phyloP scores from a whole-genome alignment of 2,113 vertebrate species.

The Arenaria interpres region DNA sequence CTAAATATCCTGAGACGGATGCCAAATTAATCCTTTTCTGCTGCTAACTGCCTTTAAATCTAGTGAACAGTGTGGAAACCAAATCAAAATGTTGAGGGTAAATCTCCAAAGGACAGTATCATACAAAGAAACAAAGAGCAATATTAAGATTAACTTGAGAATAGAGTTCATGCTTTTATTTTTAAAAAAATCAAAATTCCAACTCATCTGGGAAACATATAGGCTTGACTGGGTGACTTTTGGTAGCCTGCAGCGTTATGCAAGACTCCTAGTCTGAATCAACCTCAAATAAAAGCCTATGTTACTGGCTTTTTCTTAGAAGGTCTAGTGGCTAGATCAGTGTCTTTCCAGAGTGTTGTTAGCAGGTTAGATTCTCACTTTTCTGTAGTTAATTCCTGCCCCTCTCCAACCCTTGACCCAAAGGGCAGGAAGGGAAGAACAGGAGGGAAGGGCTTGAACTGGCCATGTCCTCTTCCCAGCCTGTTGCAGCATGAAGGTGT shows the following conservation, averaged over 20 bases:
- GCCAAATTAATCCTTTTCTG: background rate
- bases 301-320: background rate
- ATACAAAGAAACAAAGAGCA: background rate
- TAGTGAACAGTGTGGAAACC: background rate
- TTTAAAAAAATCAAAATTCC: background rate
- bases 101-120: background rate
- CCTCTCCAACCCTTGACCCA: rapidly evolving
- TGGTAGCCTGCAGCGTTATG: background rate
- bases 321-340: background rate
- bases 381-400: background rate
- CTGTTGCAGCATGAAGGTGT: background rate
- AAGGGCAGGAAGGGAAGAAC: background rate
- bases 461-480: background rate
- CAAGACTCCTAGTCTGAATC: background rate
- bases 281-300: background rate
- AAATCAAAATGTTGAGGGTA: background rate
- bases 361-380: background rate
- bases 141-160: background rate
- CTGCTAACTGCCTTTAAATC: background rate
- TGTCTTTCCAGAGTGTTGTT: background rate
- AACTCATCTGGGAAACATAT: background rate
- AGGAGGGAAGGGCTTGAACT: background rate
- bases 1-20: background rate
- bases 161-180: background rate
- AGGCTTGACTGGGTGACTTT: background rate